These are phyloP conservation scores for Marmota flaviventris DNA, from an alignment of 2,113 vertebrate species.

Conservation along the genomic window DNA sequence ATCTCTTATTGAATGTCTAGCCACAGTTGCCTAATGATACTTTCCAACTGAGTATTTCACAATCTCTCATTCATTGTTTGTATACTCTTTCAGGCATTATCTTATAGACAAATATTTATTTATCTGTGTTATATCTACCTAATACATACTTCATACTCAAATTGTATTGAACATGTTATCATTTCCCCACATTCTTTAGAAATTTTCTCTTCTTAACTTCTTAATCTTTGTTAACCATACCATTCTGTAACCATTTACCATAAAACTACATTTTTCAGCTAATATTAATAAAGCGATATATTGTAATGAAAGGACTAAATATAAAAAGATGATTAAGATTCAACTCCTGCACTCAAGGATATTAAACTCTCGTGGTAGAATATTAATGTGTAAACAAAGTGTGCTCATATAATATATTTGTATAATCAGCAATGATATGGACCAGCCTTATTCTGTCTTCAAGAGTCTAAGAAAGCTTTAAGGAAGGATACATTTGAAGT, in stretches of 20 bases:
- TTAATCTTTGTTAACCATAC: background rate
- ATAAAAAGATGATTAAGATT: background rate
- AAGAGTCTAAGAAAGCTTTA: background rate
- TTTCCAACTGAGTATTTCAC: background rate
- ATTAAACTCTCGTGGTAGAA: background rate
- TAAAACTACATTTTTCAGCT: background rate
- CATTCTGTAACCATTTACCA: background rate
- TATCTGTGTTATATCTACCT: background rate
- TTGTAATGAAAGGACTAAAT: background rate
- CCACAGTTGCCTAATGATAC: background rate
- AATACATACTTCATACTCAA: background rate
- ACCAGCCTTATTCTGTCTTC: background rate
- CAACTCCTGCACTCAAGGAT: background rate
- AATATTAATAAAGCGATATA: background rate
- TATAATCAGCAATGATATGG: background rate
- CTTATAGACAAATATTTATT: background rate
- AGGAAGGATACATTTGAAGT: background rate
- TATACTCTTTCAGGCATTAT: background rate
- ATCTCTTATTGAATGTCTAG: background rate
- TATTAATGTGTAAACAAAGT: background rate
- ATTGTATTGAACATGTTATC: background rate
- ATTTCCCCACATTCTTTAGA: background rate
- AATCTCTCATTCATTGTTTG: background rate
- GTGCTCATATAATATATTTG: background rate
- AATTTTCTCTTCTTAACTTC: background rate